phyloP scores from a whole-genome alignment of 1,140 invertebrate species.

The Cydia strobilella region DNA sequence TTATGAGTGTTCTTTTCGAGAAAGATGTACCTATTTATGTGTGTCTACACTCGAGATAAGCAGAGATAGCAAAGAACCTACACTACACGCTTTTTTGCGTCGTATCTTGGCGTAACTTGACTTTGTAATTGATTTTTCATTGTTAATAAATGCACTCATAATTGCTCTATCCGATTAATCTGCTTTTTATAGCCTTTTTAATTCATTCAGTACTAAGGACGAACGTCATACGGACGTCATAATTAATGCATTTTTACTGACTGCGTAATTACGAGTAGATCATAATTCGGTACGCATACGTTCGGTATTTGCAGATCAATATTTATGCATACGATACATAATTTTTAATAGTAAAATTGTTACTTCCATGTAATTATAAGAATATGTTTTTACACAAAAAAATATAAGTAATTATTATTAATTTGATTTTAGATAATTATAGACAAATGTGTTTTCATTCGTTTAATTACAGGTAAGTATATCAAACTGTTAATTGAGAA shows the following conservation, averaged over 20 bases:
- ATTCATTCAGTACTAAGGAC: not conserved
- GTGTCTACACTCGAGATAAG: not conserved
- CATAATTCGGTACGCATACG: not conserved
- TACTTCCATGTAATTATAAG: no score
- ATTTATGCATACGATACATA: no score
- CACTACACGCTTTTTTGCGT: not conserved
- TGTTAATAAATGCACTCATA: slow-evolving; percentile 6
- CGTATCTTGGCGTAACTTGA: not conserved
- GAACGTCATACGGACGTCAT: not conserved
- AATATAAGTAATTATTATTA: no score
- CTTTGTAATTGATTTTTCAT: not conserved
- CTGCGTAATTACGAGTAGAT: not conserved
- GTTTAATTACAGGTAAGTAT: not conserved
- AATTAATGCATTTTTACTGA: not conserved
- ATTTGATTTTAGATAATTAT: no score
- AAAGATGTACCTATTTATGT: not conserved
- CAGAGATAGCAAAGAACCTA: not conserved
- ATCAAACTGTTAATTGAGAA: slow-evolving; percentile 2
- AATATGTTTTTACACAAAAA: no score
- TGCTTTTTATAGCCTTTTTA: not conserved
- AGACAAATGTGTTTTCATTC: not conserved
- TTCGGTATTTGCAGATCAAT: no score
- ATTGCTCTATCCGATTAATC: slow-evolving; percentile 10
- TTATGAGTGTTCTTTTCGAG: not conserved
- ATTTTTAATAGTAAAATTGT: no score